phyloP scores from a whole-genome alignment of 2,113 vertebrate genomes.

The Machaerirhynchus nigripectus region DNA sequence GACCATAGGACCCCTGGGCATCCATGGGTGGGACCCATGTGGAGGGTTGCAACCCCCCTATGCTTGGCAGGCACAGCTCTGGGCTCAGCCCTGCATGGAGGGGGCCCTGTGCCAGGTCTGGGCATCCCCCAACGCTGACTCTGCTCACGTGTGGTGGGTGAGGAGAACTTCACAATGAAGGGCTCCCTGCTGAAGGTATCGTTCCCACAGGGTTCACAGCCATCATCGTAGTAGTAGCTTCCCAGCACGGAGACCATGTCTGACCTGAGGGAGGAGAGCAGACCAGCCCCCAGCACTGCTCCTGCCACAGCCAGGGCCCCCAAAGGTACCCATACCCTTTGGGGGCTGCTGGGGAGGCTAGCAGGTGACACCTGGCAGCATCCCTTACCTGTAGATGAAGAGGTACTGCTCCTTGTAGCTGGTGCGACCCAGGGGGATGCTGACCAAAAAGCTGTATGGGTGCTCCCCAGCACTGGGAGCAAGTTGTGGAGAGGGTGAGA shows the following conservation, averaged over 20 bases:
- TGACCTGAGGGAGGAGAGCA: constrained; percentile 60
- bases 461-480: constrained; percentile 52
- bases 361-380: fast-evolving
- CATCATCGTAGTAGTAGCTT: constrained; percentile 83
- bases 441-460: constrained; percentile 74
- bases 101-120: fast-evolving
- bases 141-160: constrained; percentile 65
- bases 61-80: neutral
- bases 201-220: constrained; percentile 72
- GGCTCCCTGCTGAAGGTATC: constrained; percentile 88
- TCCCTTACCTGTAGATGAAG: constrained; percentile 85
- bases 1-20: neutral
- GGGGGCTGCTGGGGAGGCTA: neutral
- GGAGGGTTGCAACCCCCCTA: fast-evolving
- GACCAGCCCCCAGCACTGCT: neutral
- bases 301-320: neutral
- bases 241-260: constrained; percentile 73
- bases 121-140: fast-evolving
- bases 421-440: constrained; percentile 81
- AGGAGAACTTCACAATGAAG: constrained; percentile 86
- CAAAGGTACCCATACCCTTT: neutral
- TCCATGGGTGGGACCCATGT: neutral
- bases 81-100: fast-evolving
- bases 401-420: constrained; percentile 89
- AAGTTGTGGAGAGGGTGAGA: neutral